phyloP scores from a whole-genome alignment of 2,888 invertebrate species.

The Dasysyrphus albostriatus region DNA sequence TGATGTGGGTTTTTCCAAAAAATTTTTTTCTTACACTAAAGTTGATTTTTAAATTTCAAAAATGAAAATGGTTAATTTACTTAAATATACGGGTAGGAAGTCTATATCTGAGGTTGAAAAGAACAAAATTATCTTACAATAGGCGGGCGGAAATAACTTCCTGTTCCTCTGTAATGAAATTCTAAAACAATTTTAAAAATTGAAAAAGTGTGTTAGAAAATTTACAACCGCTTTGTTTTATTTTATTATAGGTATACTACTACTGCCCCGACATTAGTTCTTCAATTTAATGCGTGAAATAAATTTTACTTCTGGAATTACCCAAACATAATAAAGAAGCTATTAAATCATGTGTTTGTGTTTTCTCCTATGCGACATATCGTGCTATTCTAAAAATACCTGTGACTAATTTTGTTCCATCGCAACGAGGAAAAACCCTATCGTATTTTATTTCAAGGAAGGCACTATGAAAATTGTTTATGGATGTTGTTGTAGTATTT shows the following conservation, averaged over 20 bases:
- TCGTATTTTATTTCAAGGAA: slow-evolving; percentile 3
- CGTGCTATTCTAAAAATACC: slow-evolving; percentile 66
- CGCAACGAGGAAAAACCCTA: slow-evolving; percentile 57
- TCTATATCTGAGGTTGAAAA: neutral
- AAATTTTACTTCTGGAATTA: slow-evolving; percentile 53
- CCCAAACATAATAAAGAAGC: slow-evolving; percentile 9
- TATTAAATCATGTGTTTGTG: slow-evolving; percentile 36
- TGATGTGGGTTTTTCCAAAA: slow-evolving; percentile 29
- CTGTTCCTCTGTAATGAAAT: slow-evolving; percentile 36
- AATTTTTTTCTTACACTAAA: slow-evolving; percentile 37
- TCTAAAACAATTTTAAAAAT: slow-evolving; percentile 50
- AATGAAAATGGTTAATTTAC: slow-evolving; percentile 26
- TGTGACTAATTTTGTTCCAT: slow-evolving; percentile 44
- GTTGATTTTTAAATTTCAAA: slow-evolving; percentile 37
- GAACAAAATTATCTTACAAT: neutral
- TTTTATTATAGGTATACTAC: slow-evolving; percentile 14
- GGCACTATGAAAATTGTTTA: slow-evolving; percentile 49
- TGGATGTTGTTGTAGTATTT: slow-evolving; percentile 40
- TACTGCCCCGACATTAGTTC: slow-evolving; percentile 11
- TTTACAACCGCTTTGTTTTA: slow-evolving; percentile 49
- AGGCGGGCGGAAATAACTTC: slow-evolving; percentile 62
- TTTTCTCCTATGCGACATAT: neutral
- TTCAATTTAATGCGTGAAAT: slow-evolving; percentile 58
- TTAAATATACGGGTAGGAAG: slow-evolving; percentile 53
- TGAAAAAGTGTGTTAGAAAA: slow-evolving; percentile 54